Evolutionary conservation across 2,888 invertebrate species (phyloP).

Genomic region (Julus scandinavius): DNA sequence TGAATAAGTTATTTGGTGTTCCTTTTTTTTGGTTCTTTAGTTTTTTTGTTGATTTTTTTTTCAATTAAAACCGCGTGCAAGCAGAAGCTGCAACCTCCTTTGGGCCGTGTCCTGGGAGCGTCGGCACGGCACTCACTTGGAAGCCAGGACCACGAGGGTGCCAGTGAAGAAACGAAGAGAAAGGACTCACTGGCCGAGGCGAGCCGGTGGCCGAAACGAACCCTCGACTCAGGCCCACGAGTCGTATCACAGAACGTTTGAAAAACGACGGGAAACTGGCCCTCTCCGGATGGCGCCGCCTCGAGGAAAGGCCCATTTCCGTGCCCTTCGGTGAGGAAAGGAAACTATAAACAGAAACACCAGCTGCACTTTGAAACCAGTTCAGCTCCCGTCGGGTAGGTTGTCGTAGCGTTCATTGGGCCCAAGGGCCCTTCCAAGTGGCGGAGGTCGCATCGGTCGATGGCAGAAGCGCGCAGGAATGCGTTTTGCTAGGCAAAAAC

Average conservation of each 20-base stretch:
- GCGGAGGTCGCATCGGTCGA: background rate
- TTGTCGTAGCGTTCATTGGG: background rate
- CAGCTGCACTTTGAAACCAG: slow-evolving; percentile 39
- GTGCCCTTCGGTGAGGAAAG: slow-evolving; percentile 15
- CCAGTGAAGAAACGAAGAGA: background rate
- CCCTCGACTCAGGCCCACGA: slow-evolving; percentile 36
- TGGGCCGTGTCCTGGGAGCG: background rate
- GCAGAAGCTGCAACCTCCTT: slow-evolving; percentile 20
- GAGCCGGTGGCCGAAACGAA: background rate
- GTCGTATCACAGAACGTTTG: slow-evolving; percentile 42
- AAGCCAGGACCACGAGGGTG: background rate
- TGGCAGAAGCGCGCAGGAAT: slow-evolving; percentile 43
- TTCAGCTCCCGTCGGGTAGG: background rate
- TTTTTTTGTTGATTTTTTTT: slow-evolving; percentile 1
- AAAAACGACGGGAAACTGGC: slow-evolving; percentile 34
- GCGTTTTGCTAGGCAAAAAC: slow-evolving; percentile 48
- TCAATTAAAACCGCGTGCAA: slow-evolving; percentile 17
- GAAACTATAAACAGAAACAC: background rate
- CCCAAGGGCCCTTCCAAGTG: background rate
- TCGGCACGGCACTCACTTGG: background rate
- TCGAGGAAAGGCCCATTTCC: slow-evolving; percentile 29
- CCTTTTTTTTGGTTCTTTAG: slow-evolving; percentile 20
- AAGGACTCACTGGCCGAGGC: background rate
- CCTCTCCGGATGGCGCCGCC: background rate
- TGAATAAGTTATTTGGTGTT: slow-evolving; percentile 28